Percentiles rank a stretch among this genome's conserved stretches.
Conservation (phyloP, 2,113 vertebrate genomes). For the Sitta europaea region DNA sequence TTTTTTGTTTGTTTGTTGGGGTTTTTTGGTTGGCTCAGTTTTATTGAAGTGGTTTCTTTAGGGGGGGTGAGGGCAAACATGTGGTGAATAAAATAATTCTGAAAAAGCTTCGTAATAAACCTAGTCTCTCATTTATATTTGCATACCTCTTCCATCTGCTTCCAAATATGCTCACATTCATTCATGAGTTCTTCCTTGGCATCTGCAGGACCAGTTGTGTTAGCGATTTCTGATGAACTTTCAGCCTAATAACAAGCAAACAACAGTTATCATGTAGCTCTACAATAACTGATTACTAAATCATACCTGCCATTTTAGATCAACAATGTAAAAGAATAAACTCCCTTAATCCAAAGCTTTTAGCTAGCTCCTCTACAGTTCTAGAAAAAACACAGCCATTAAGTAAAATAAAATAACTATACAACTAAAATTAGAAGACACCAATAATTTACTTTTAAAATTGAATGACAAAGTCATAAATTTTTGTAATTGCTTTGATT, state of each 20-base stretch:
- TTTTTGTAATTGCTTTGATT: neutral
- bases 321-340: neutral
- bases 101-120: neutral
- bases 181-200: constrained; percentile 43
- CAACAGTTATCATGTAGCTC: neutral
- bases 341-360: neutral
- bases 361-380: neutral
- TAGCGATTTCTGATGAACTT: neutral
- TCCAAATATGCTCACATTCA: constrained; percentile 70
- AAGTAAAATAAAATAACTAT: neutral
- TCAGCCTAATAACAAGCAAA: constrained; percentile 42
- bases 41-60: neutral
- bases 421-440: neutral
- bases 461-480: neutral
- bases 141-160: constrained; percentile 70
- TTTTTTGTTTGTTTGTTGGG: neutral
- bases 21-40: neutral
- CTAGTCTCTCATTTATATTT: neutral
- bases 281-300: neutral
- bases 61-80: neutral
- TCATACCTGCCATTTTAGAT: neutral
- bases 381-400: neutral
- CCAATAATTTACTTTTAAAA: neutral
- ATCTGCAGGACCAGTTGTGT: neutral
- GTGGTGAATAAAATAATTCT: neutral